Evolutionary conservation across 2,888 invertebrate species (phyloP).

Genomic region (Xanthia togata): DNA sequence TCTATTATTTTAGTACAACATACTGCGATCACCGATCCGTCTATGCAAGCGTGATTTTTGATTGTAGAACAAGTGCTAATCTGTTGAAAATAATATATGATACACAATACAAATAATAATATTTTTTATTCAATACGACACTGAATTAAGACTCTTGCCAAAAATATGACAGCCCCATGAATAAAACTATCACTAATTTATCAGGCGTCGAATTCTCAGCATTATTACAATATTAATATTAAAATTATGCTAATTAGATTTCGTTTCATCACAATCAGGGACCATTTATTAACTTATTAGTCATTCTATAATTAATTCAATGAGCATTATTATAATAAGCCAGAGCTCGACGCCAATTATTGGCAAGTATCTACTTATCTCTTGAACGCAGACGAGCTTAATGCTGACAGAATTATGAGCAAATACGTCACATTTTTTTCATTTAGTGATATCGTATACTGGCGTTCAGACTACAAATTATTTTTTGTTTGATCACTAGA

Average conservation of each 20-base stretch:
- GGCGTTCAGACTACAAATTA: neutral
- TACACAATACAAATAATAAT: neutral
- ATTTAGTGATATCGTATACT: neutral
- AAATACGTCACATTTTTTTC: neutral
- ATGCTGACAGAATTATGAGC: constrained; percentile 1
- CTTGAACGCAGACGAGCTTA: constrained; percentile 37
- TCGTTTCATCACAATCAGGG: constrained; percentile 50
- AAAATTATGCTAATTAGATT: constrained; percentile 58
- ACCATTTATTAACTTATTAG: constrained; percentile 62
- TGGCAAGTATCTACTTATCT: constrained; percentile 48
- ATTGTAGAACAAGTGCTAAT: too few species aligned
- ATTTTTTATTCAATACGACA: too few species aligned
- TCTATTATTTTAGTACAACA: neutral
- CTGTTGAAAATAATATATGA: too few species aligned
- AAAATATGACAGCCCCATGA: neutral
- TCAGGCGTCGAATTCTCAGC: constrained; percentile 40
- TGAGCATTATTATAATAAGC: constrained; percentile 47
- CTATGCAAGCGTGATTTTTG: too few species aligned
- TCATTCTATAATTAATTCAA: constrained; percentile 57
- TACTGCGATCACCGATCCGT: neutral
- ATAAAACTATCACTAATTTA: constrained; percentile 12
- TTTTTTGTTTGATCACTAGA: too few species aligned
- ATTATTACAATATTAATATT: constrained; percentile 41
- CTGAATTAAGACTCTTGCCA: neutral
- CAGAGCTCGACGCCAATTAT: constrained; percentile 31